These are phyloP conservation scores for Masnerella sp. DNA, from an alignment of 2,888 invertebrate genomes.

Conservation along the genomic window DNA sequence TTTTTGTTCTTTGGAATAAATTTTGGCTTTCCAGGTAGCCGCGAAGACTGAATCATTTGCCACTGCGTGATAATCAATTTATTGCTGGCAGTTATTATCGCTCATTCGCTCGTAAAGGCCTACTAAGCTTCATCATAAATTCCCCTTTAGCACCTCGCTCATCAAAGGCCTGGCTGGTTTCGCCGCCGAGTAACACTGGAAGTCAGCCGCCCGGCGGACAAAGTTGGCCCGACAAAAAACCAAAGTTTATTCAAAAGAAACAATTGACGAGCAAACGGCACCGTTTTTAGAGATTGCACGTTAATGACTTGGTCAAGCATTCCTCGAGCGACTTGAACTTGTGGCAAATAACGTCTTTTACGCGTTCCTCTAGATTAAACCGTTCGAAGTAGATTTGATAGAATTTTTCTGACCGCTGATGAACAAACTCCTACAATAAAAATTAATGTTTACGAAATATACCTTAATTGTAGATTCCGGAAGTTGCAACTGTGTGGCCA, in stretches of 20 bases:
- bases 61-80: conserved; percentile 41
- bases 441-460: conserved; percentile 51
- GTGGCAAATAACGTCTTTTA: too few relatives aligned
- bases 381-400: too few relatives aligned
- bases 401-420: not conserved
- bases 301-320: conserved; percentile 64
- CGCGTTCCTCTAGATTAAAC: too few relatives aligned
- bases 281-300: conserved; percentile 46
- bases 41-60: conserved; percentile 5
- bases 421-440: too few relatives aligned
- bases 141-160: conserved; percentile 51
- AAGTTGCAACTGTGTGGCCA: conserved; percentile 93
- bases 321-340: too few relatives aligned
- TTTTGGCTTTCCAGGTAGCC: not conserved
- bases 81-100: conserved; percentile 37
- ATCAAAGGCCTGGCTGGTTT: conserved; percentile 39
- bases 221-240: conserved; percentile 23
- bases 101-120: not conserved
- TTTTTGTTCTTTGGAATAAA: too few relatives aligned
- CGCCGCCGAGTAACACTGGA: conserved; percentile 57
- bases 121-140: conserved; percentile 27
- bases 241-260: conserved; percentile 54
- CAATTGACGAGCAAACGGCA: conserved; percentile 70
- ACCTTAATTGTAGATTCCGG: conserved; percentile 99
- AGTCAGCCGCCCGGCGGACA: conserved; percentile 62